Conservation (phyloP, 2,797 vertebrate genomes). For the Gorsachius magnificus region DNA sequence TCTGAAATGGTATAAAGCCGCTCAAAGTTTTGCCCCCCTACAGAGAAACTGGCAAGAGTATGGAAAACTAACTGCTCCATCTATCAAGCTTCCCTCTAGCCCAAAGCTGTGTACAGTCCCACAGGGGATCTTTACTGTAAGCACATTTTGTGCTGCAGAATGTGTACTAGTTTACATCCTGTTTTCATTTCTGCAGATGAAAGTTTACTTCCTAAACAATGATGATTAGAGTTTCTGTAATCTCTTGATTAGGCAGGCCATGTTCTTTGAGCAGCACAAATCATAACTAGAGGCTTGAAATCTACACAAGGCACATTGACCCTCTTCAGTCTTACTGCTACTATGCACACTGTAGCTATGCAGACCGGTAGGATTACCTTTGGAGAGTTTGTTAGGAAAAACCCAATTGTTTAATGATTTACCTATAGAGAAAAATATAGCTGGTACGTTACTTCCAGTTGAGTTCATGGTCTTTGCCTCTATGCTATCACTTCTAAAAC, state of each 20-base stretch:
- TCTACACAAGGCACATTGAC: not conserved
- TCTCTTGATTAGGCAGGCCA: not conserved
- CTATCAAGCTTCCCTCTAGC: not conserved
- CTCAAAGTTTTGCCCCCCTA: not conserved
- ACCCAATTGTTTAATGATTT: not conserved
- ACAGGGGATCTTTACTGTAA: not conserved
- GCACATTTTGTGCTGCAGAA: not conserved
- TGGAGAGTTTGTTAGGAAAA: not conserved
- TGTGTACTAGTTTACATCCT: not conserved
- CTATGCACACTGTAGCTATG: not conserved
- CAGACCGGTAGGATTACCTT: not conserved
- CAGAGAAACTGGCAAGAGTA: not conserved
- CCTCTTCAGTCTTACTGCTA: not conserved
- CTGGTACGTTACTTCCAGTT: not conserved
- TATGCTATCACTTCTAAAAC: not conserved
- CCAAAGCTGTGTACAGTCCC: not conserved
- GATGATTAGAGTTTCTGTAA: not conserved
- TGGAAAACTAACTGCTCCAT: not conserved
- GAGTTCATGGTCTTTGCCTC: not conserved
- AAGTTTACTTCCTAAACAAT: not conserved
- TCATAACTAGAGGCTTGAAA: not conserved
- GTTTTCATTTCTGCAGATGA: not conserved
- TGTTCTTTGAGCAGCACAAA: not conserved
- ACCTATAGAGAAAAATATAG: not conserved
- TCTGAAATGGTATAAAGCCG: not conserved